Evolutionary conservation across 2,888 invertebrate species (phyloP).

Genomic region (Drosophila melanocephala): DNA sequence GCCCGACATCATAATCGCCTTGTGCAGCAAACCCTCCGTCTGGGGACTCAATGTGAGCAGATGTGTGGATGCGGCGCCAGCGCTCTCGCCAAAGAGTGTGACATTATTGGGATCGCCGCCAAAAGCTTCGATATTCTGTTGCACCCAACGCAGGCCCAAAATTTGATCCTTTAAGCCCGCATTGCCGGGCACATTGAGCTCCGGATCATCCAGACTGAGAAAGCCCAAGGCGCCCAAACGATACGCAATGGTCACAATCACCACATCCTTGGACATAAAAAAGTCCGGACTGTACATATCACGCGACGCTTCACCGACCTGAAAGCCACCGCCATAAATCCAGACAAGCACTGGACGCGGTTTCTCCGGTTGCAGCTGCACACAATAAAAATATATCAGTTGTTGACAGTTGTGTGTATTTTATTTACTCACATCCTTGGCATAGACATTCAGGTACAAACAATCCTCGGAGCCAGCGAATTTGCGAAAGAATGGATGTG

Average conservation of each 20-base stretch:
- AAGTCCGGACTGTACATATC: slow-evolving; percentile 86
- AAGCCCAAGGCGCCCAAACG: slow-evolving; percentile 86
- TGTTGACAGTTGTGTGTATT: background rate
- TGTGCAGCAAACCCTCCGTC: slow-evolving; percentile 84
- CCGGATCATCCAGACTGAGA: slow-evolving; percentile 85
- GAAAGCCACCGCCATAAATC: slow-evolving; percentile 86
- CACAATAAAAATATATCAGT: background rate
- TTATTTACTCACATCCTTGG: slow-evolving; percentile 78
- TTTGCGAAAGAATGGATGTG: slow-evolving; percentile 80
- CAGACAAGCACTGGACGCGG: slow-evolving; percentile 86
- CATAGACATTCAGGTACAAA: slow-evolving; percentile 86
- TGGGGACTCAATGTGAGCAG: slow-evolving; percentile 86
- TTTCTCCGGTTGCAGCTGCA: slow-evolving; percentile 72
- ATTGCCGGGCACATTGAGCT: slow-evolving; percentile 86
- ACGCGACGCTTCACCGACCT: slow-evolving; percentile 85
- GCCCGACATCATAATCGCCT: slow-evolving; percentile 84
- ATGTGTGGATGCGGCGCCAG: slow-evolving; percentile 86
- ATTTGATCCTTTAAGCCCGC: slow-evolving; percentile 87
- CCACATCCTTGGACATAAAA: slow-evolving; percentile 86
- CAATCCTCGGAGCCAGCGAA: slow-evolving; percentile 87
- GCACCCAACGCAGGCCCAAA: slow-evolving; percentile 86
- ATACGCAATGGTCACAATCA: slow-evolving; percentile 86
- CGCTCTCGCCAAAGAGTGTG: slow-evolving; percentile 87
- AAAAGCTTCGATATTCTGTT: slow-evolving; percentile 86
- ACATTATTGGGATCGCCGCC: slow-evolving; percentile 87